Base-by-base conservation (phyloP, 2,797 vertebrate genomes). In the Sphenodon punctatus region DNA sequence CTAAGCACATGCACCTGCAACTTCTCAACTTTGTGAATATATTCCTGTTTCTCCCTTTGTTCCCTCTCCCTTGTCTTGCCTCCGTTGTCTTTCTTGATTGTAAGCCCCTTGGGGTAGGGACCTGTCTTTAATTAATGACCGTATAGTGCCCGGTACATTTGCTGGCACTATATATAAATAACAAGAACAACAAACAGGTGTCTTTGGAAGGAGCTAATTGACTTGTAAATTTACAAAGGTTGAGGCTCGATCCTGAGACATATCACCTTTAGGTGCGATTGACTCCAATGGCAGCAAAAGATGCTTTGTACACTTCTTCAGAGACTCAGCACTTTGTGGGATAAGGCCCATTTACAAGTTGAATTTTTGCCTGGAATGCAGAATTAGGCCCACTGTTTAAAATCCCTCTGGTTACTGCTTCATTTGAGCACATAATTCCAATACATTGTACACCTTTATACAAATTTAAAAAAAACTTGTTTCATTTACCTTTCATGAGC, bases 401-500 rank as follows among this genome's bases (percentile, higher is more conserved):
- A 56, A 36, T n/a, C 38, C 67, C 61, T 45, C n/a, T n/a, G n/a
- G 12, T 34, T 80, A 45, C 73, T 55, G 34, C 56, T 55, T 67
- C 15, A 32, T 75, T 90, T 86, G n/a, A 66, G 38, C 70, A 39
- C 36, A 39, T 4, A 8, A 60, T 67, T 75, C 67, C 78, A 75
- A 71, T 80, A 39, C 49, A 64, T 77, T 55, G 71, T 64, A 79
- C 56, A 64, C 56, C 51, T 71, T 15, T 34, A 70, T 53, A 53
- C 80, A 79, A 78, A 76, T 63, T 74, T 13, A 13, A 38, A 61
- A 64, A 34, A 4, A 10, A 39, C 8, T 45, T 14, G 10, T 46
- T 68, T 65, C 56, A 5, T 72, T 78, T 65, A 11, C 39, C 77
- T 75, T 91, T 64, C 67, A 43, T 64, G 53, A 81, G 34, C 34